These are phyloP conservation scores for Bembecia ichneumoniformis DNA, from an alignment of 2,888 invertebrate species.

Conservation along the genomic window DNA sequence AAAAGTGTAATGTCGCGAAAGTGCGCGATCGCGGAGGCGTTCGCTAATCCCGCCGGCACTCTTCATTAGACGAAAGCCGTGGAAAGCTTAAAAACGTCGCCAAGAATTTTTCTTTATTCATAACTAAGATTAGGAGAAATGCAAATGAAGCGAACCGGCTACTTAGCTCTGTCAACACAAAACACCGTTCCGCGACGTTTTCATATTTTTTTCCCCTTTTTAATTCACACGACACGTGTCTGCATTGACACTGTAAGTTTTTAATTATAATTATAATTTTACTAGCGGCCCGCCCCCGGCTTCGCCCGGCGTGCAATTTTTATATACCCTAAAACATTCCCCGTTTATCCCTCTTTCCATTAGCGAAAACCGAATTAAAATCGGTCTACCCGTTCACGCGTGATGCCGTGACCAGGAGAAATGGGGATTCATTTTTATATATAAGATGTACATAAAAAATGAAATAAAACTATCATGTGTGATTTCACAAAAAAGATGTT, in stretches of 20 bases:
- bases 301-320: too few species aligned
- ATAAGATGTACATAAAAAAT: too few species aligned
- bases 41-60: slow-evolving; percentile 52
- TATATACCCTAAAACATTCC: too few species aligned
- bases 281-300: too few species aligned
- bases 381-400: too few species aligned
- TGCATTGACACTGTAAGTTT: slow-evolving; percentile 8
- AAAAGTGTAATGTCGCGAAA: slow-evolving; percentile 78
- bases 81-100: slow-evolving; percentile 58
- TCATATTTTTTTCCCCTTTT: slow-evolving; percentile 32
- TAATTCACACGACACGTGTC: slow-evolving; percentile 16
- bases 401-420: too few species aligned
- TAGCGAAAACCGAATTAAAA: too few species aligned
- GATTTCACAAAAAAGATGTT: too few species aligned
- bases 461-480: too few species aligned
- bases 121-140: slow-evolving; percentile 70
- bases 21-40: slow-evolving; percentile 35
- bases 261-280: background rate
- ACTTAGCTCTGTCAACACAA: slow-evolving; percentile 71
- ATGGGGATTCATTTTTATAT: too few species aligned
- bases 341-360: too few species aligned
- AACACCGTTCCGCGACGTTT: slow-evolving; percentile 31
- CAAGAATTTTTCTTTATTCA: slow-evolving; percentile 71
- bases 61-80: slow-evolving; percentile 62
- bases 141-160: slow-evolving; percentile 65